Conservation (phyloP, 2,888 invertebrate genomes). For the Nomada lathburiana region DNA sequence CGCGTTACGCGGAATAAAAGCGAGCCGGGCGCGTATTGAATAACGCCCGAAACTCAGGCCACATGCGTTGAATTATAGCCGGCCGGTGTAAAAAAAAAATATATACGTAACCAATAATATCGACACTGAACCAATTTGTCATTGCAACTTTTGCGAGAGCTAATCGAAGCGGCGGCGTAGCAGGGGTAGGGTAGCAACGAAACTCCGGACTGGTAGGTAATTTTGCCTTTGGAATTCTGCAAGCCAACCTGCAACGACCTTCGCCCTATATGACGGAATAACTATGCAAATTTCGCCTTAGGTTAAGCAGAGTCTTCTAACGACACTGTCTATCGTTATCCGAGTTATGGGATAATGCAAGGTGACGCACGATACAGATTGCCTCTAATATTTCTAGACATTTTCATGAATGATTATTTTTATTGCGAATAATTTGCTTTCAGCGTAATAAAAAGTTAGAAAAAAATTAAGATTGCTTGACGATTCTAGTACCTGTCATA, state of each 20-base stretch:
- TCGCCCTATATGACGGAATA: slow-evolving; percentile 72
- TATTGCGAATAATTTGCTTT: too few species aligned
- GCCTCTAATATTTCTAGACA: slow-evolving; percentile 21
- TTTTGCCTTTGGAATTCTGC: slow-evolving; percentile 68
- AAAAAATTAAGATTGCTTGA: too few species aligned
- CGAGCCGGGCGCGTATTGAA: slow-evolving; percentile 1
- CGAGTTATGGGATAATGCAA: slow-evolving; percentile 62
- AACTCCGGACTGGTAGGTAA: slow-evolving; percentile 54
- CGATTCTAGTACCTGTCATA: too few species aligned
- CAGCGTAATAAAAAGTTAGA: too few species aligned
- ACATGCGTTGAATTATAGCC: slow-evolving; percentile 21
- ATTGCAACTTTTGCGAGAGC: slow-evolving; percentile 25
- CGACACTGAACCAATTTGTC: neutral
- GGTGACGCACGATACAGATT: slow-evolving; percentile 59
- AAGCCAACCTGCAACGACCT: slow-evolving; percentile 71
- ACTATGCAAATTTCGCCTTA: slow-evolving; percentile 76
- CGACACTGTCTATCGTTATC: slow-evolving; percentile 49
- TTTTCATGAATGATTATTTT: too few species aligned
- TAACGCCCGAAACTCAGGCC: slow-evolving; percentile 1
- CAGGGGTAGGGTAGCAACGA: slow-evolving; percentile 30
- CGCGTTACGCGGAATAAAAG: slow-evolving; percentile 8
- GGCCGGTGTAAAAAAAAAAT: neutral
- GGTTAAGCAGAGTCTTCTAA: slow-evolving; percentile 70
- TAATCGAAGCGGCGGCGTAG: neutral
- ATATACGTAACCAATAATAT: slow-evolving; percentile 1